Base-by-base conservation (phyloP, 1,140 invertebrate species). In the Samia ricini region DNA sequence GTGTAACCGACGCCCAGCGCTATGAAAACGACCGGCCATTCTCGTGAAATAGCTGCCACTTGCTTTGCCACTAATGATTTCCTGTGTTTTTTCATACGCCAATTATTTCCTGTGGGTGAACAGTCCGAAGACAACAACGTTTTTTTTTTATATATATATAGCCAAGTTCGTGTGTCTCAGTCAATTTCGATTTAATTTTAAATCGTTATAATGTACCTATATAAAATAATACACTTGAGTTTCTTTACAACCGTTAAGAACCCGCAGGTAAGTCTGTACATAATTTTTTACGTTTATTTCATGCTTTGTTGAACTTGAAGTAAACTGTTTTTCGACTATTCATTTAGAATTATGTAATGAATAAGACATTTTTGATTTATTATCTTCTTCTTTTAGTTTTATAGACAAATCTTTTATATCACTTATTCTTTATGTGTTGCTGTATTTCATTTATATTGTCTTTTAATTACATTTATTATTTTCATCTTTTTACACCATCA, bases 1-100 rank as follows among this genome's bases (percentile, higher is more conserved):
- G 81, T 85, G 77, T 85, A 59, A 83, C 12, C 69, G 59, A n/a
- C 58, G 26, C 68, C 59, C 64, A 22, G 10, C 42, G 48, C 18
- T 59, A 58, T 50, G 54, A 52, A 61, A 64, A 61, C 62, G 52
- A 18, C 62, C 69, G 52, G 63, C 63, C 42, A 68, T 69, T 73
- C 73, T 76, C 76, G 72, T 86, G 78, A 80, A 83, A 88, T 83
- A 84, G 85, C 82, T 79, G 77, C 81, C 72, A 72, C 77, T 83
- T 77, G 77, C 77, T 85, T 81, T 79, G 74, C 78, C 76, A 79
- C 82, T 85, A 88, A 88, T 85, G 83, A 88, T 81, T 88, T 88
- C 85, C 85, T 84, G 85, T 81, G 74, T 82, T 85, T 88, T 85
- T 83, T 83, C 81, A 81, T 82, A 81, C 66, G 77, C 78, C 81